Conservation (phyloP, 2,888 invertebrate species). For the Cynaeus angustus region DNA sequence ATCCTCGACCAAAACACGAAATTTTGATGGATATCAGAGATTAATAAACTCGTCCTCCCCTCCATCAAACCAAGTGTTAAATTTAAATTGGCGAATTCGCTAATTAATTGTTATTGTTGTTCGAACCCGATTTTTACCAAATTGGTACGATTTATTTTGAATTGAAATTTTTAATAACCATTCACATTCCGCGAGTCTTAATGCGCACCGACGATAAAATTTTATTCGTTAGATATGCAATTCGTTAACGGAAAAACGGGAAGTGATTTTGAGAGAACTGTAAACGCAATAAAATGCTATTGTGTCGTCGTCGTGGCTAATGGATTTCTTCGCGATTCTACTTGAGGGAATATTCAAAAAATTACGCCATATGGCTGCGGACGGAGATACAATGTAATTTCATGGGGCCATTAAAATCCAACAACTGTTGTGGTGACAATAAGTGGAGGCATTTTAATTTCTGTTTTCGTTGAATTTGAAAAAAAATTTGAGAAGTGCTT, state of each 20-base stretch:
- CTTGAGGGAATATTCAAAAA: conserved; percentile 18
- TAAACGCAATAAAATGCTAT: conserved; percentile 6
- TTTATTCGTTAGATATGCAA: conserved; percentile 24
- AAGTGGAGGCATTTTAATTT: neutral
- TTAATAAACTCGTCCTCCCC: conserved; percentile 17
- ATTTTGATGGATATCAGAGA: conserved; percentile 24
- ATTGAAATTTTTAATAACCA: conserved; percentile 26
- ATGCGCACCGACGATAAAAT: conserved; percentile 25
- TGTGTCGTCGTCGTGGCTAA: neutral
- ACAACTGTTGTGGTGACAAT: conserved; percentile 21
- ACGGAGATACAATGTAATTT: conserved; percentile 16
- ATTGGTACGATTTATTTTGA: too few species aligned
- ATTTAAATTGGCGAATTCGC: conserved; percentile 19
- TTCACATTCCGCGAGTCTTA: conserved; percentile 26
- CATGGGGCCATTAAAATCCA: conserved; percentile 43
- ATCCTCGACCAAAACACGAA: conserved; percentile 28
- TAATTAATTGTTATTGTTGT: conserved; percentile 33
- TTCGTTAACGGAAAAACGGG: conserved; percentile 19
- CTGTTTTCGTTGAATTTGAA: neutral
- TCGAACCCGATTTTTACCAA: conserved; percentile 3
- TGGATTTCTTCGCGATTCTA: too few species aligned
- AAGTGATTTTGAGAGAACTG: conserved; percentile 21
- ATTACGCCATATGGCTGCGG: conserved; percentile 31
- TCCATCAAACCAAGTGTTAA: conserved; percentile 22
- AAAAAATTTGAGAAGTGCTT: conserved; percentile 1